Base-by-base conservation (phyloP, 1,140 invertebrate genomes). In the Drosophila mojavensis region DNA sequence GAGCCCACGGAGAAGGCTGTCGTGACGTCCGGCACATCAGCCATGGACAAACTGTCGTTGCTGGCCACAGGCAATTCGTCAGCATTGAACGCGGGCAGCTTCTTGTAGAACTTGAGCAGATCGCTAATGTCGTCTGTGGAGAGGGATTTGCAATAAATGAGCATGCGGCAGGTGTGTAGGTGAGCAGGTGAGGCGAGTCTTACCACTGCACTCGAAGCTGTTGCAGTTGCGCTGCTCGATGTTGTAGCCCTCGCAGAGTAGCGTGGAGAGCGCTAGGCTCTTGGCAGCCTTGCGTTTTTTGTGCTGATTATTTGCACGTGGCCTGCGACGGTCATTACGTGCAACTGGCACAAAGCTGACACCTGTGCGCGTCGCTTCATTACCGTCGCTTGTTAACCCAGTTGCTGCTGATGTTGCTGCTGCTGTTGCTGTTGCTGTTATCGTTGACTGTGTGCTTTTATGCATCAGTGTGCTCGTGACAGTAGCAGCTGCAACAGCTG, bases 171-270 rank as follows among this genome's bases (percentile, higher is more conserved):
- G 26, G 30, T 15, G 20, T n/a, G 1, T 4, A 30, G 0, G 24
- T 56, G 36, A 43, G 17, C n/a, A 28, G 20, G 17, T 15, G 28
- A 13, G 36, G 54, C 33, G 10, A 7, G 17, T 68, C 91, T 79
- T 56, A 92, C 91, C 91, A 64, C 62, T 88, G 72, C 91, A 92
- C 62, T 92, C 91, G 63, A 92, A 92, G 36, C 83, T 85, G 73
- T 92, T 92, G 80, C 91, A 92, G 72, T 92, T 91, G 48, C 91
- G 89, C 58, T 92, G 91, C 72, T 92, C 91, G 43, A 92, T 92
- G 66, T 92, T 92, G 72, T 92, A 92, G 43, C 91, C 91, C 51
- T 92, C 90, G 62, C 91, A 92, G 28, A 90, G 85, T 13, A 92
- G 71, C 3, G 91, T 92, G 36, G 89, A 88, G n/a, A 90, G 59